Evolutionary conservation across 1,140 invertebrate genomes (phyloP).

Genomic region (Papilio glaucus): DNA sequence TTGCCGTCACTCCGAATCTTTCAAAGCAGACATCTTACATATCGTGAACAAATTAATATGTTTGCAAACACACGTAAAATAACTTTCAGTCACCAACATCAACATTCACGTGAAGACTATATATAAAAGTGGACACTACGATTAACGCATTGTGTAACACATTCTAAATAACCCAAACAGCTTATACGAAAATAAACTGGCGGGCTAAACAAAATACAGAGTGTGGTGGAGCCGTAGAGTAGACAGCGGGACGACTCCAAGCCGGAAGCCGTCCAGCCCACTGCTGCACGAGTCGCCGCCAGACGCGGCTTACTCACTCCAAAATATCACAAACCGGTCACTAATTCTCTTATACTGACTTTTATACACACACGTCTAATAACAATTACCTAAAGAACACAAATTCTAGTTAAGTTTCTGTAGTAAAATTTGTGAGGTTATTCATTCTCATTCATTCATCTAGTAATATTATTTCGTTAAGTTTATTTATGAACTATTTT

Average conservation of each 20-base stretch:
- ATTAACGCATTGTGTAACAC: constrained; percentile 18
- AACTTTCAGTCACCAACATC: constrained; percentile 1
- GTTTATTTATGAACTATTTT: no score
- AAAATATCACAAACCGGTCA: no score
- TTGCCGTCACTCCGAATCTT: no score
- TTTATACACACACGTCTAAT: no score
- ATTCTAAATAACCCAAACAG: constrained; percentile 30
- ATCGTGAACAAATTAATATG: constrained; percentile 5
- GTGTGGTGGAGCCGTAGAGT: constrained; percentile 20
- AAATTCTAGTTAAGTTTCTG: no score
- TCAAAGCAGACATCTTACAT: no score
- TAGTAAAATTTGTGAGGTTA: no score
- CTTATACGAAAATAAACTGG: constrained; percentile 28
- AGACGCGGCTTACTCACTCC: no score
- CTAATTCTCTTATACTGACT: no score
- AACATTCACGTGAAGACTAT: constrained; percentile 10
- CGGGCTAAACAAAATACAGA: constrained; percentile 18
- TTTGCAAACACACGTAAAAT: constrained; percentile 12
- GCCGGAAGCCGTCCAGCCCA: background rate
- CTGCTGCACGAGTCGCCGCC: background rate
- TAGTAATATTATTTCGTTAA: no score
- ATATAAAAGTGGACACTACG: constrained; percentile 8
- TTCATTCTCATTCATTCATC: no score
- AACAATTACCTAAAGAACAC: no score
- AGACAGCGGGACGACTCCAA: constrained; percentile 28